These are phyloP conservation scores for Cataglyphis cursor DNA, from an alignment of 2,888 invertebrate species.

Conservation along the genomic window DNA sequence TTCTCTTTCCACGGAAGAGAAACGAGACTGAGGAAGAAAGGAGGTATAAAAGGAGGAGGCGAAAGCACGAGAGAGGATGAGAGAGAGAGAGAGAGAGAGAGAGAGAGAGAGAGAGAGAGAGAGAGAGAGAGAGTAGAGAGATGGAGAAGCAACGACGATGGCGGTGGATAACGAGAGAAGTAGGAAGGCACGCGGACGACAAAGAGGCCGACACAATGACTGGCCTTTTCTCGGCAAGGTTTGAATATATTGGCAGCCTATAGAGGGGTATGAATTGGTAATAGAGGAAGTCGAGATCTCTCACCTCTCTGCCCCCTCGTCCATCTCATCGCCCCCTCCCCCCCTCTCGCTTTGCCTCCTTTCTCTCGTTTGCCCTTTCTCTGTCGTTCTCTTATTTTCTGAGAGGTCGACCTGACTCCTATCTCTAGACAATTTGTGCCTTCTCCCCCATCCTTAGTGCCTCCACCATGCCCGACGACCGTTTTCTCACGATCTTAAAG, in stretches of 20 bases:
- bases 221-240: constrained; percentile 77
- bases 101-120: constrained; percentile 13
- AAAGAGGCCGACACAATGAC: constrained; percentile 79
- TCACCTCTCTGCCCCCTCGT: constrained; percentile 56
- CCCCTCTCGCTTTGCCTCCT: constrained; percentile 25
- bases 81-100: constrained; percentile 12
- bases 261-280: constrained; percentile 80
- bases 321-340: constrained; percentile 21
- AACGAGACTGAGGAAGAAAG: constrained; percentile 69
- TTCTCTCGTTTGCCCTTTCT: constrained; percentile 44
- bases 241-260: constrained; percentile 77
- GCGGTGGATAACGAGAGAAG: constrained; percentile 74
- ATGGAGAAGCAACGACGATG: constrained; percentile 37
- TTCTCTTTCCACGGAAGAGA: constrained; percentile 70
- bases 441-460: constrained; percentile 44
- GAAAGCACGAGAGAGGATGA: constrained; percentile 17
- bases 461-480: constrained; percentile 56
- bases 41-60: constrained; percentile 66
- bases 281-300: constrained; percentile 79
- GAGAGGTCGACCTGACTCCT: constrained; percentile 73
- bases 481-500: constrained; percentile 72
- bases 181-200: constrained; percentile 72
- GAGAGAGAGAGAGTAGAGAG: constrained; percentile 22
- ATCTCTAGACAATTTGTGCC: constrained; percentile 77
- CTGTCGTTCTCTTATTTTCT: constrained; percentile 70